Base-by-base conservation (phyloP, 2,888 invertebrate species). In the Sphecodes monilicornis region DNA sequence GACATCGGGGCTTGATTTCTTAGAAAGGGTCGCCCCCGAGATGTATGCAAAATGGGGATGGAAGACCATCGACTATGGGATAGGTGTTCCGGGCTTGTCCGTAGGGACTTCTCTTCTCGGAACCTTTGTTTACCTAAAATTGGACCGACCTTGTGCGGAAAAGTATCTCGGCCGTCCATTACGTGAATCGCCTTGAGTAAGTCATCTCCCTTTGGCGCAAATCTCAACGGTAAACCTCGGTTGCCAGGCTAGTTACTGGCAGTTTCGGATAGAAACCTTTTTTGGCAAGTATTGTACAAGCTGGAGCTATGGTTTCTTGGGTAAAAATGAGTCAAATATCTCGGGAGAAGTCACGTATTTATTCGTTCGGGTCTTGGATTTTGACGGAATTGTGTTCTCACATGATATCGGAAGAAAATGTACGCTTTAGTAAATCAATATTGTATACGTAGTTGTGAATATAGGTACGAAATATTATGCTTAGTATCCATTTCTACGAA, bases 31-130 rank as follows among this genome's bases (percentile, higher is more conserved):
- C 76, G 54, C 43, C 74, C 60, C 29, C 18, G 41, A 80, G 60
- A 80, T 74, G 60, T 41, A 70, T 41, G 69, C 32, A 46, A 80
- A 80, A 74, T 74, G 73, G 46, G 73, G 73, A 73, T 26, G 82
- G 57, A 77, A 60, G 41, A 71, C 46, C 39, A 76, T 60, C 50
- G 39, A 46, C 46, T 41, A 39, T 8, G 16, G 36, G 22, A 76
- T 54, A 76, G 54, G 64, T 81, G 70, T 75, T 66, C 36, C n/a
- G 8, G 18, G 39, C 36, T 36, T 39, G 32, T 26, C 69, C 41
- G 32, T 2, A 3, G 57, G 54, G 29, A 8, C 22, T 26, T 26
- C 5, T n/a, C 29, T 43, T 64, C 29, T 10, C 16, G 46, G n/a
- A 16, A 50, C 29, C 73, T 75, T 80, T 76, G 70, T 80, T 80